These are phyloP conservation scores for Gallinago jamesoni DNA, from an alignment of 2,113 vertebrate genomes.

Conservation along the genomic window DNA sequence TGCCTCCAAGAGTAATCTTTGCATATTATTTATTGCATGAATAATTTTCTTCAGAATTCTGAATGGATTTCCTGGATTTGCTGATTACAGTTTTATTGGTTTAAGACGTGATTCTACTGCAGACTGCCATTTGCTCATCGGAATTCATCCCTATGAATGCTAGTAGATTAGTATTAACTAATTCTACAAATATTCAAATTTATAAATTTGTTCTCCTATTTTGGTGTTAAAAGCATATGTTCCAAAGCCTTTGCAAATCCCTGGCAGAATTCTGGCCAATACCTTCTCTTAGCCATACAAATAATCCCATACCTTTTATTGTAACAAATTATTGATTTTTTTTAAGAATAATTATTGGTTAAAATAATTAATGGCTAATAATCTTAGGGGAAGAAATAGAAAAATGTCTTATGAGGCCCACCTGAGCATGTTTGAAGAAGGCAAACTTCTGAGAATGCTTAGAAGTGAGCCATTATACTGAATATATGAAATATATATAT, in stretches of 20 bases:
- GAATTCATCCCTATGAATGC: neutral
- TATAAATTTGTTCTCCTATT: neutral
- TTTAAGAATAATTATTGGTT: neutral
- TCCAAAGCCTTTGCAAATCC: neutral
- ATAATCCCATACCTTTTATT: neutral
- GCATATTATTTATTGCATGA: neutral
- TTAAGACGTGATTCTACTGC: conserved; percentile 23
- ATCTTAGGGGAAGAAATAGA: neutral
- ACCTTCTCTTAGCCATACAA: neutral
- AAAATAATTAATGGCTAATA: conserved; percentile 4
- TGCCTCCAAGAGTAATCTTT: neutral
- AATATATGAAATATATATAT: neutral
- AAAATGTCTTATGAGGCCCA: neutral
- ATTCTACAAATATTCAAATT: neutral
- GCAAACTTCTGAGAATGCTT: neutral
- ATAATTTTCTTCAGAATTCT: conserved; percentile 3
- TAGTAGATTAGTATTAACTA: conserved; percentile 4
- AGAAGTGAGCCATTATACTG: neutral
- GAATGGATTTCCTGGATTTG: conserved; percentile 7
- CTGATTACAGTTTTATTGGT: conserved; percentile 10
- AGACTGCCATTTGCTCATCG: neutral
- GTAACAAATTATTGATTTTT: neutral
- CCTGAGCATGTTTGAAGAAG: neutral
- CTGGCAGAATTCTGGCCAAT: neutral
- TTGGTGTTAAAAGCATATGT: neutral